Conservation (phyloP, 1,140 invertebrate genomes). For the Ips nitidus region DNA sequence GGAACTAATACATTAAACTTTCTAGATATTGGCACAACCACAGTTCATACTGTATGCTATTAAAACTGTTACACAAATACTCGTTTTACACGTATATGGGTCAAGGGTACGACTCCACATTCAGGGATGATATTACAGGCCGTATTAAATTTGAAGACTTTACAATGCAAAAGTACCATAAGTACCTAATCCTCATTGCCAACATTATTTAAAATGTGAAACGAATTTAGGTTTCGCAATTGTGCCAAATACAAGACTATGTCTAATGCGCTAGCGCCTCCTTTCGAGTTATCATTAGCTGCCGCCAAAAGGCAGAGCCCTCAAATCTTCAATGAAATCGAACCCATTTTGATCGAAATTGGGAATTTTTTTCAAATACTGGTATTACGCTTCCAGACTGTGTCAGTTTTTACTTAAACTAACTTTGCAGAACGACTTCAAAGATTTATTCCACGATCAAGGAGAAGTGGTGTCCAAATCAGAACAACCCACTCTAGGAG, state of each 20-base stretch:
- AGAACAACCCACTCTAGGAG: neutral
- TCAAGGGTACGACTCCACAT: neutral
- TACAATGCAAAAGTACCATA: neutral
- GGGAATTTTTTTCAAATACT: neutral
- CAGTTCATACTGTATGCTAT: neutral
- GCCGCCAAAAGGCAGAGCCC: neutral
- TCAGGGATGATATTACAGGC: neutral
- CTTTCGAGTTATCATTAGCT: neutral
- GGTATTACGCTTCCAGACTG: neutral
- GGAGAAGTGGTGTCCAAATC: neutral
- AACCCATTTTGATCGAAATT: neutral
- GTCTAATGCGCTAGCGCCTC: neutral
- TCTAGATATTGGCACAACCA: neutral
- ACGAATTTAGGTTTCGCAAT: neutral
- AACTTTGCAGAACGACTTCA: constrained; percentile 2
- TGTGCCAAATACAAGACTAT: neutral
- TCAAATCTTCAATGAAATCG: neutral
- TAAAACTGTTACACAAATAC: neutral
- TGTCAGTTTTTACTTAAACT: neutral
- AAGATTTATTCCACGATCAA: constrained; percentile 2
- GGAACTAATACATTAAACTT: neutral
- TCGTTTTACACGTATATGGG: neutral
- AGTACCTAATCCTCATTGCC: neutral
- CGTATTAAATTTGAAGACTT: neutral
- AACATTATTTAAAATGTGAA: neutral